These are phyloP conservation scores for Drosophila picticornis DNA, from an alignment of 2,888 invertebrate genomes.

Conservation along the genomic window DNA sequence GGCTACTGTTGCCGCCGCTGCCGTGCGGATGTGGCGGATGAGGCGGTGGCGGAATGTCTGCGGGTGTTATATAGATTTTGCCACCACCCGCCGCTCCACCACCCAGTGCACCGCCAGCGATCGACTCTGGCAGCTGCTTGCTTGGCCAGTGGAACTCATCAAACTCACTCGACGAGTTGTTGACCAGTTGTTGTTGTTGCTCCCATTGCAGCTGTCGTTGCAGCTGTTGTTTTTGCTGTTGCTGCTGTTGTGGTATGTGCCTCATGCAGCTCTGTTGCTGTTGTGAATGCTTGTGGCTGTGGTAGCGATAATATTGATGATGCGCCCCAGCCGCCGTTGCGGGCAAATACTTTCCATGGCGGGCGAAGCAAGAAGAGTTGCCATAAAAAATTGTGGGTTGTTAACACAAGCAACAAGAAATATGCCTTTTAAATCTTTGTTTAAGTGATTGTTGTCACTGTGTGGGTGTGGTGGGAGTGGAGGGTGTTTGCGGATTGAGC, in stretches of 20 bases:
- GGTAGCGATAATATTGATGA: constrained; percentile 81
- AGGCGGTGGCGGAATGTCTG: constrained; percentile 82
- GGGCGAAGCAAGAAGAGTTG: constrained; percentile 40
- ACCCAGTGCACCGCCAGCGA: constrained; percentile 2
- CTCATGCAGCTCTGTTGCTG: constrained; percentile 48
- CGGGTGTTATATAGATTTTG: constrained; percentile 82
- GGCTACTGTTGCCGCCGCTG: constrained; percentile 50
- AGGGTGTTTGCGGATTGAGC: constrained; percentile 11
- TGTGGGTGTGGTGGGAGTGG: constrained; percentile 21
- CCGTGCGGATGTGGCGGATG: constrained; percentile 66
- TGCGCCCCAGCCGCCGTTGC: constrained; percentile 69
- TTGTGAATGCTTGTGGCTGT: constrained; percentile 60
- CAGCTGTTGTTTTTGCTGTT: constrained; percentile 40
- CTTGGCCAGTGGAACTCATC: constrained; percentile 76
- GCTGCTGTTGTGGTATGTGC: constrained; percentile 47
- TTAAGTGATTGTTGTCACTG: constrained; percentile 37
- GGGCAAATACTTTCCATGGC: constrained; percentile 73
- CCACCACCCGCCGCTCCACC: constrained; percentile 42
- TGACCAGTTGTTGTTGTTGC: constrained; percentile 63
- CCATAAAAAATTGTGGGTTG: constrained; percentile 67
- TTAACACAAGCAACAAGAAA: constrained; percentile 31
- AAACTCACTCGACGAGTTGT: constrained; percentile 72
- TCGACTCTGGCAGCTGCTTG: constrained; percentile 58
- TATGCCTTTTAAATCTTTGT: constrained; percentile 51
- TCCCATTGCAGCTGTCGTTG: constrained; percentile 50